phyloP scores from a whole-genome alignment of 2,888 invertebrate species.

The Caradrina kadenii region DNA sequence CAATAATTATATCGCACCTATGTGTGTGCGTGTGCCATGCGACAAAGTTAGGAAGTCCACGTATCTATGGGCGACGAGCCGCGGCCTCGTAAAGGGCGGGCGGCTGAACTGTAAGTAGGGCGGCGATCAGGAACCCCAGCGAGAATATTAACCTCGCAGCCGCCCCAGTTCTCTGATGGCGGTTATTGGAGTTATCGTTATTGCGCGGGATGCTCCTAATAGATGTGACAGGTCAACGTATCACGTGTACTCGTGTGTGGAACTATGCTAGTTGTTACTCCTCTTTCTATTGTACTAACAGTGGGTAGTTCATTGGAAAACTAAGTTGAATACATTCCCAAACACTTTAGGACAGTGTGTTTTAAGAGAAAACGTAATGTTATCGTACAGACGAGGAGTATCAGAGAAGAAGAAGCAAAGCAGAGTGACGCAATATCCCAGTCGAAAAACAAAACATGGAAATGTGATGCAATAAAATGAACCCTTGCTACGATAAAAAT shows the following conservation, averaged over 20 bases:
- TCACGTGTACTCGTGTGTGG: slow-evolving; percentile 11
- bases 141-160: slow-evolving; percentile 53
- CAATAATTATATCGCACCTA: neutral
- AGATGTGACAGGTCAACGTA: slow-evolving; percentile 36
- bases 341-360: neutral
- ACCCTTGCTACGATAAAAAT: slow-evolving; percentile 1
- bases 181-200: slow-evolving; percentile 24
- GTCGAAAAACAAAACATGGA: neutral
- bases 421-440: slow-evolving; percentile 4
- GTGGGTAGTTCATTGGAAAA: neutral
- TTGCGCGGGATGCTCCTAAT: slow-evolving; percentile 53
- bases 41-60: slow-evolving; percentile 16
- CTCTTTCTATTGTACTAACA: too few species aligned
- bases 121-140: slow-evolving; percentile 43
- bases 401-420: slow-evolving; percentile 7
- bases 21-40: slow-evolving; percentile 3
- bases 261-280: neutral
- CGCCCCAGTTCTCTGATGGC: slow-evolving; percentile 33
- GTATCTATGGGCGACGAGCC: slow-evolving; percentile 3
- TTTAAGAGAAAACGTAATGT: neutral
- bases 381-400: neutral
- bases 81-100: slow-evolving; percentile 54
- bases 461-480: slow-evolving; percentile 4
- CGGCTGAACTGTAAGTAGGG: slow-evolving; percentile 61
- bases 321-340: neutral